phyloP scores from a whole-genome alignment of 2,888 invertebrate genomes.

The Ganaspis brasiliensis region DNA sequence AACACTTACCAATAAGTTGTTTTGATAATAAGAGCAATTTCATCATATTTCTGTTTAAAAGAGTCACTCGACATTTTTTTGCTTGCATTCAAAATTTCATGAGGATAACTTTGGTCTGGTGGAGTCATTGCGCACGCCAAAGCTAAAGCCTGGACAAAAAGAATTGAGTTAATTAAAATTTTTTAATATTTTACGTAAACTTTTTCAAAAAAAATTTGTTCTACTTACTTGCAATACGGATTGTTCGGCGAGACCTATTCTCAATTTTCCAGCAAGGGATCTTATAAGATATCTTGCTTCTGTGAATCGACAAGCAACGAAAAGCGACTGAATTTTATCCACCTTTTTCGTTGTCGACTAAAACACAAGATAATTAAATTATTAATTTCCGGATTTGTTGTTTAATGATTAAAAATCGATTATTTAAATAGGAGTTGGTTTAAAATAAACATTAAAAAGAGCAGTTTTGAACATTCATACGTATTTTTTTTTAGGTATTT shows the following conservation, averaged over 20 bases:
- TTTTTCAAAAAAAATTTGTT: constrained; percentile 46
- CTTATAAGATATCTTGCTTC: constrained; percentile 96
- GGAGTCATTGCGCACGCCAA: constrained; percentile 92
- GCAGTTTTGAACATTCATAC: too few relatives aligned
- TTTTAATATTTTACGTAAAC: too few relatives aligned
- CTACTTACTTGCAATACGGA: constrained; percentile 87
- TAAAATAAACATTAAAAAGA: too few relatives aligned
- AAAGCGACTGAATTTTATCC: constrained; percentile 93
- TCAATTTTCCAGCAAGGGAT: constrained; percentile 94
- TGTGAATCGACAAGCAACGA: constrained; percentile 93
- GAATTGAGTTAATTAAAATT: constrained; percentile 9
- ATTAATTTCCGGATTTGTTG: too few relatives aligned
- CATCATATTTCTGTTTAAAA: constrained; percentile 89
- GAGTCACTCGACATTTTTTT: constrained; percentile 85
- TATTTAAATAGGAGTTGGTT: too few relatives aligned
- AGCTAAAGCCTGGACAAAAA: constrained; percentile 87
- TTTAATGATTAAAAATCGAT: too few relatives aligned
- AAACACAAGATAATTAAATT: constrained; percentile 56
- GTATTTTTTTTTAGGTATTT: too few relatives aligned
- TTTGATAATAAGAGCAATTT: constrained; percentile 89
- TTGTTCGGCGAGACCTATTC: constrained; percentile 98
- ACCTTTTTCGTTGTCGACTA: constrained; percentile 93
- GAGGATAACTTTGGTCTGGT: constrained; percentile 86
- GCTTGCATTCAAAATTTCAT: constrained; percentile 84
- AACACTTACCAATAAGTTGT: constrained; percentile 92